Evolutionary conservation across 2,797 vertebrate genomes (phyloP).

Genomic region (Acestrorhynchus altus): DNA sequence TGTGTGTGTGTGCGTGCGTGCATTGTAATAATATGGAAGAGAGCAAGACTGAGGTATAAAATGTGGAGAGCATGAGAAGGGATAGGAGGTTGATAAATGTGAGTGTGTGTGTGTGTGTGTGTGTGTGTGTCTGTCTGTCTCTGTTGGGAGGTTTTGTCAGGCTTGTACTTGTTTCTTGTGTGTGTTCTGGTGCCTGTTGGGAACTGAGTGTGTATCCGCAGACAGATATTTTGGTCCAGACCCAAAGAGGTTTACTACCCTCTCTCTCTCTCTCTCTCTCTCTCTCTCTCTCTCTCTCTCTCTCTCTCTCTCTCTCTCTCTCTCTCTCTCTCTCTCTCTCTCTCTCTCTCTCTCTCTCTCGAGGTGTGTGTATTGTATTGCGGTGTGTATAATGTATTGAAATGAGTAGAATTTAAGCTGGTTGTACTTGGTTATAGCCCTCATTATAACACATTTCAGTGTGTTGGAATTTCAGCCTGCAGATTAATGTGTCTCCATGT

Average conservation of each 20-base stretch:
- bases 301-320: constrained; percentile 11
- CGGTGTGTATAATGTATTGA: not conserved
- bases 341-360: not conserved
- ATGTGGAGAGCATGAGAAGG: not conserved
- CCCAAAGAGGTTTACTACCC: not conserved
- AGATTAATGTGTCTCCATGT: too few relatives aligned
- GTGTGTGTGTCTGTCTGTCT: not conserved
- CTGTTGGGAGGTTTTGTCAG: not conserved
- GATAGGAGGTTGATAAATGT: not conserved
- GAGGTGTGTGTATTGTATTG: not conserved
- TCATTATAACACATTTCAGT: too few relatives aligned
- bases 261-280: not conserved
- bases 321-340: not conserved
- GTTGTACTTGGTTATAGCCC: too few relatives aligned
- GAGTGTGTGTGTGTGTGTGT: not conserved
- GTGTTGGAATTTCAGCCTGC: too few relatives aligned
- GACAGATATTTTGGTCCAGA: constrained; percentile 4
- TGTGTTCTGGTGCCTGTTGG: not conserved
- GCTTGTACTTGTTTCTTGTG: constrained; percentile 23
- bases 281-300: not conserved
- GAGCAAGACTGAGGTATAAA: too few relatives aligned
- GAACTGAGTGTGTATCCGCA: constrained; percentile 11
- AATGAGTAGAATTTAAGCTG: too few relatives aligned
- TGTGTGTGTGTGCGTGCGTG: too few relatives aligned
- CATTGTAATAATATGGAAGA: not conserved